Evolutionary conservation across 2,888 invertebrate species (phyloP).

Genomic region (Heteromurus nitidus): DNA sequence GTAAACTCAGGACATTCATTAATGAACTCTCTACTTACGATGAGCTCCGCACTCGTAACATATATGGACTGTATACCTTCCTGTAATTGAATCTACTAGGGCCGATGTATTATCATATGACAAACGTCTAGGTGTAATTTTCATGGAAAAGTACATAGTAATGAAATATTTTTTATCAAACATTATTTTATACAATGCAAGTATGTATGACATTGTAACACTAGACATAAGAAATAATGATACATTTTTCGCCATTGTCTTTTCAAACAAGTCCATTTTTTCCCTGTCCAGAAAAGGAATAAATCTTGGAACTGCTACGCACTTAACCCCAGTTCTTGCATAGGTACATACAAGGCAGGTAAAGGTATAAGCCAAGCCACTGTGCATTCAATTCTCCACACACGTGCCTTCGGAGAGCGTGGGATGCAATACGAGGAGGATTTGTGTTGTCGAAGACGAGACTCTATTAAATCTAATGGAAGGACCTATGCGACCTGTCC

Average conservation of each 20-base stretch:
- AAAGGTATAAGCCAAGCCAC: background rate
- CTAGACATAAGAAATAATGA: constrained; percentile 12
- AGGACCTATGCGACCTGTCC: constrained; percentile 42
- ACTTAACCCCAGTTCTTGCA: too few species aligned
- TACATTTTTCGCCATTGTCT: constrained; percentile 36
- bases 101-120: too few species aligned
- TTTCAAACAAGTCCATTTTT: too few species aligned
- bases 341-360: background rate
- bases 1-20: constrained; percentile 74
- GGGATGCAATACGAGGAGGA: background rate
- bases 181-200: too few species aligned
- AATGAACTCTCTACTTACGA: constrained; percentile 4
- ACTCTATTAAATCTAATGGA: constrained; percentile 52
- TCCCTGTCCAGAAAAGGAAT: constrained; percentile 4
- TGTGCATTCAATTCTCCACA: background rate
- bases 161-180: too few species aligned
- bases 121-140: too few species aligned
- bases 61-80: too few species aligned
- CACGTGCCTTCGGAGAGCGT: background rate
- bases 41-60: too few species aligned
- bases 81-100: too few species aligned
- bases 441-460: constrained; percentile 27
- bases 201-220: background rate
- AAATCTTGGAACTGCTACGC: background rate
- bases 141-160: too few species aligned